Base-by-base conservation (phyloP, 2,888 invertebrate genomes). In the Harmothoe impar region DNA sequence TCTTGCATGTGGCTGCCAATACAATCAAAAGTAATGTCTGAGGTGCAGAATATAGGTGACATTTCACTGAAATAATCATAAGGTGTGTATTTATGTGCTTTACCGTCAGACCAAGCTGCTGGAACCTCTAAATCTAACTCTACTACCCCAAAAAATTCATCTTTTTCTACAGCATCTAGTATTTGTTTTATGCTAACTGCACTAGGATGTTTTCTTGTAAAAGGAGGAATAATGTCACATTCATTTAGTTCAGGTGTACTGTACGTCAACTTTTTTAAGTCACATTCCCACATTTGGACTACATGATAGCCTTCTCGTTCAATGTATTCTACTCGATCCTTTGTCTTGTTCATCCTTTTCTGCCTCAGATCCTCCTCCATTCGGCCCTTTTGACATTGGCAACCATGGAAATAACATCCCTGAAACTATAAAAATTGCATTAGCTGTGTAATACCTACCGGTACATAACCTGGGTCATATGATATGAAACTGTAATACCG, bases 71-170 rank as follows among this genome's bases (percentile, higher is more conserved):
- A 62, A 20, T 62, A 62, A 7, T 62, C 62, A 20, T 12, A n/a
- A 12, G 62, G 62, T 12, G 62, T 1, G 15, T 7, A 15, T 5
- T 20, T n/a, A 5, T 62, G 7, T 20, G 3, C n/a, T 15, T 62
- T 3, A 12, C n/a, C 62, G 3, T 1, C 62, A n/a, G n/a, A n/a
- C 62, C 62, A 62, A 12, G 3, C 15, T 7, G 1, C 3, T 5
- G 62, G 62, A n/a, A 62, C n/a, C 15, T 20, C n/a, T 12, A 90
- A 85, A 25, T 90, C 90, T 25, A 81, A 51, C 33, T 90, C 90
- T n/a, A 90, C 68, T 52, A 56, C 84, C 0, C 90, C 90, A 90
- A 90, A 90, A 85, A 35, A 52, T 15, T 62, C 90, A 72, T 29
- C 31, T 62, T 5, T 20, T 62, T n/a, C n/a, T n/a, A 62, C n/a